Evolutionary conservation across 2,888 invertebrate genomes (phyloP).

Genomic region (Ormyrus pomaceus): DNA sequence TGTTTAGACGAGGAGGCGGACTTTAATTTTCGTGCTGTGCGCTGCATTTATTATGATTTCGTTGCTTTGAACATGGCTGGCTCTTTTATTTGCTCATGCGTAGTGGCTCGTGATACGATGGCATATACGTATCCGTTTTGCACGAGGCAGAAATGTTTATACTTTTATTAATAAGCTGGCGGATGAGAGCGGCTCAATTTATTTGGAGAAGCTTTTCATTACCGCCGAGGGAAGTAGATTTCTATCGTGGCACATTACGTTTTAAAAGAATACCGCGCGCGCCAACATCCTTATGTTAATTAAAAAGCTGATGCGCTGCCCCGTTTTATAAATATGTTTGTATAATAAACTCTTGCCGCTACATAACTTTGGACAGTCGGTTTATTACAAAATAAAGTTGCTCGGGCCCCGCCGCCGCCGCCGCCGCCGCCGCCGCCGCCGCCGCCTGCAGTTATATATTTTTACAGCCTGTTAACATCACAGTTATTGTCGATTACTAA

Average conservation of each 20-base stretch:
- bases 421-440: no score
- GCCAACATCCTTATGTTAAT: constrained; percentile 31
- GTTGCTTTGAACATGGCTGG: constrained; percentile 33
- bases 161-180: neutral
- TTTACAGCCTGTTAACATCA: constrained; percentile 20
- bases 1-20: no score
- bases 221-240: constrained; percentile 12
- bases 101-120: constrained; percentile 2
- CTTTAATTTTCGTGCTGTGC: no score
- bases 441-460: neutral
- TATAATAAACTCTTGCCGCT: constrained; percentile 14
- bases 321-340: constrained; percentile 1
- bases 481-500: constrained; percentile 28
- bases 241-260: neutral
- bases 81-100: constrained; percentile 21
- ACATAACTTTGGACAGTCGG: constrained; percentile 14
- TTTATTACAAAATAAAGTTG: constrained; percentile 30
- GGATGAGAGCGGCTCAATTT: no score
- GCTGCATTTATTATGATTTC: constrained; percentile 1
- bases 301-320: neutral
- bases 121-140: constrained; percentile 1
- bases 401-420: neutral
- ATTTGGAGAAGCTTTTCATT: neutral
- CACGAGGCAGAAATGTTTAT: neutral
- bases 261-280: neutral